A percentile compares a stretch with the other conserved stretches of the same genome.
Evolutionary conservation across 2,113 vertebrate genomes (phyloP).

Genomic region (Prunella himalayana): DNA sequence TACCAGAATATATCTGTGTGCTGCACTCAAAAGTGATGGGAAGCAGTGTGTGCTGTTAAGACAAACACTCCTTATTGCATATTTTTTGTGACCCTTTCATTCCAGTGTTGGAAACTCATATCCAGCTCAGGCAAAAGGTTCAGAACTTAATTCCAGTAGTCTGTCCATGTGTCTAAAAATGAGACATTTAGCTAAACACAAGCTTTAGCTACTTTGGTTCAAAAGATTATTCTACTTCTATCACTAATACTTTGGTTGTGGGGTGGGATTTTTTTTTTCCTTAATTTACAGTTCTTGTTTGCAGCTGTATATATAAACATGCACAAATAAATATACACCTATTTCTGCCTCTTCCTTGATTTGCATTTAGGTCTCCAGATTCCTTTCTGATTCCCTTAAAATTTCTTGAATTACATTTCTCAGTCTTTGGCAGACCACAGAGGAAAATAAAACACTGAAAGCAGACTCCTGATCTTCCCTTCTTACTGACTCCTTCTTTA

Average conservation of each 20-base stretch:
- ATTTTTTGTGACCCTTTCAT: background rate
- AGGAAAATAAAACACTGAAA: background rate
- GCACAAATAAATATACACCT: background rate
- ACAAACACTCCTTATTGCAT: background rate
- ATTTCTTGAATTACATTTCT: background rate
- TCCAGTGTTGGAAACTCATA: background rate
- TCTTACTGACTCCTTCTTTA: background rate
- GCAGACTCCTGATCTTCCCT: background rate
- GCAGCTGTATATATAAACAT: background rate
- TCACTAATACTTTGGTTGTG: background rate
- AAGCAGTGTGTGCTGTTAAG: background rate
- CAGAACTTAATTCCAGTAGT: background rate
- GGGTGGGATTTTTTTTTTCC: rapidly evolving
- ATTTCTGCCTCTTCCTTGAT: background rate
- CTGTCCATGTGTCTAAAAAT: background rate
- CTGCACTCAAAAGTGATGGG: background rate
- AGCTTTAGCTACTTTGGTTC: background rate
- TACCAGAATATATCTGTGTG: background rate
- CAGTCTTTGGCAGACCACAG: background rate
- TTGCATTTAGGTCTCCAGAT: background rate
- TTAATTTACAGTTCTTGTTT: background rate
- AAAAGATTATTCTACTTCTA: background rate
- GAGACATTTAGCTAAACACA: background rate
- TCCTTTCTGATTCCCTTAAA: background rate
- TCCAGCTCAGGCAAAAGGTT: background rate